Base-by-base conservation (phyloP, 1,140 invertebrate genomes). In the Copidosoma floridanum region DNA sequence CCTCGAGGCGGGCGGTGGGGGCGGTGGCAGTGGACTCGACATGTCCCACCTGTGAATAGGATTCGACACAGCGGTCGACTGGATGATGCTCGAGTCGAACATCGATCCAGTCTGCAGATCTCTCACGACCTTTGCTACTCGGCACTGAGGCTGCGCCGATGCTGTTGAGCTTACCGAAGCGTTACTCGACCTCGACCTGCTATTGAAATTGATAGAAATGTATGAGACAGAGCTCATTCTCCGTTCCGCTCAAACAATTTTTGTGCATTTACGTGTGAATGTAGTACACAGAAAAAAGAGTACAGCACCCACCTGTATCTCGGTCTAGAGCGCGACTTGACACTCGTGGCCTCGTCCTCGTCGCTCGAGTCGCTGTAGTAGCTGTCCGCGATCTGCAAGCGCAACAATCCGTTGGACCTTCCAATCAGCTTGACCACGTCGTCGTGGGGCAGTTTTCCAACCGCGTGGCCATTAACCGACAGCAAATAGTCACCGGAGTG, bases 391-490 rank as follows among this genome's bases (percentile, higher is more conserved):
- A 95, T 92, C 71, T 93, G 89, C 60, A 95, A 83, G 59, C 86
- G 85, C 6, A 95, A 83, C 18, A 88, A 67, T 64, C 92, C 92
- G 68, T 88, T 87, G 1, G 91, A 93, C 51, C 87, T 87, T 0
- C 92, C 94, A 58, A 97, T 95, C 32, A 97, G 78, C 61, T 89
- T 84, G 1, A 96, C 95, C 3, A 97, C 94, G 55, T 95, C 93
- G 70, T 97, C 94, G 72, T 98, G 95, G 0, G 90, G 88, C 53
- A 90, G 84, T 78, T 93, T 89, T 11, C 91, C 91, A 1, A 97
- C 94, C 74, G 90, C 93, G 20, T 89, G 83, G 1, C 90, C 91
- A 78, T 97, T 95, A 0, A 98, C 95, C 11, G 93, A 90, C 10
- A 97, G 87, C 10, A 98, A 80, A 70, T 93, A 94, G 75, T 97